Evolutionary conservation across 2,888 invertebrate genomes (phyloP), one percentile per base, ranked within the genome.

Genomic region (Lasioglossum oenotherae): DNA sequence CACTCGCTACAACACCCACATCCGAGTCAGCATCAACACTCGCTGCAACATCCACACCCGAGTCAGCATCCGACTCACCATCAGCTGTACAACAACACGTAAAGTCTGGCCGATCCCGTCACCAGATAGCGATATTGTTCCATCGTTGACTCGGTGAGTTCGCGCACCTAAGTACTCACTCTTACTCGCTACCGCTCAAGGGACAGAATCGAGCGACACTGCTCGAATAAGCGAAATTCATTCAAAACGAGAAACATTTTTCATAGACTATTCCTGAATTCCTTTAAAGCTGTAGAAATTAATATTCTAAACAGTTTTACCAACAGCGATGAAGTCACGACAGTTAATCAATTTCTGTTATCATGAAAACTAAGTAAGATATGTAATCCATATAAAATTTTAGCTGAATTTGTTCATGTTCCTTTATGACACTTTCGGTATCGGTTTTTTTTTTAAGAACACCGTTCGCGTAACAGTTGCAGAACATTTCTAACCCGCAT

Each of bases 51-150:
- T 87, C 87, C 93, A 74, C 94, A 94, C 87, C 92, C 93, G 85
- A 93, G 92, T 89, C 94, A 94, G 88, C 94, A 92, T 75, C 94
- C 93, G 91, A 91, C 92, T 88, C 94, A 94, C 85, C 94, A 94
- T 89, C 94, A 94, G 84, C 92, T 94, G 85, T 94, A 94, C 89
- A 94, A 94, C 89, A 94, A 94, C 88, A 94, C 94, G 94, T 94
- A 94, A 93, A 85, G 74, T 74, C 49, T 10, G 92, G 89, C 84
- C 75, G 76, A 81, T 57, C 27, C 16, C 72, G 75, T 46, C 82
- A 71, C 78, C 44, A 77, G 78, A 64, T 78, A 87, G 84, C 84
- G 85, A 78, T 80, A n/a, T 88, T 78, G 81, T 88, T 87, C 85
- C 82, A 38, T 73, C 49, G 80, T 88, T 87, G 84, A 88, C 49